These are phyloP conservation scores for Copsychus sechellarum DNA, from an alignment of 2,113 vertebrate species.

Conservation along the genomic window DNA sequence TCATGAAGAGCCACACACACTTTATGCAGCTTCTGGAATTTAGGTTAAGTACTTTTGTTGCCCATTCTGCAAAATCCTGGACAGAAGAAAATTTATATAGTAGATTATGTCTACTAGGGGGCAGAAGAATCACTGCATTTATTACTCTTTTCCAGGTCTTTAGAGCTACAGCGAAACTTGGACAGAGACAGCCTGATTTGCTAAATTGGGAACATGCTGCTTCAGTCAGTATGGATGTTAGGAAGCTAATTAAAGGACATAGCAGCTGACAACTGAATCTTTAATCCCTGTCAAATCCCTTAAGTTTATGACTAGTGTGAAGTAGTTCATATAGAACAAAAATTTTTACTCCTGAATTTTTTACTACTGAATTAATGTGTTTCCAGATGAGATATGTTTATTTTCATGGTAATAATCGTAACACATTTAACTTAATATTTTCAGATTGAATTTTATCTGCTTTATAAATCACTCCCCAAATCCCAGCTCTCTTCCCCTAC, in stretches of 20 bases:
- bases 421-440: neutral
- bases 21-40: neutral
- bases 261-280: constrained; percentile 33
- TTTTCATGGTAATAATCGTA: neutral
- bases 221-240: constrained; percentile 5
- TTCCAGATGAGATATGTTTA: neutral
- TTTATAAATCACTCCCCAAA: neutral
- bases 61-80: neutral
- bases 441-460: neutral
- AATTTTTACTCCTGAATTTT: neutral
- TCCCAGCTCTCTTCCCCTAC: neutral
- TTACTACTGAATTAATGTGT: neutral
- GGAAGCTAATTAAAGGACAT: constrained; percentile 45
- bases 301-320: neutral
- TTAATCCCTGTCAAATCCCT: constrained; percentile 29
- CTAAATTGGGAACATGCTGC: neutral
- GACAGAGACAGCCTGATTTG: neutral
- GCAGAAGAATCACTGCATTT: neutral
- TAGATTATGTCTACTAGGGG: neutral
- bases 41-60: neutral
- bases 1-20: neutral
- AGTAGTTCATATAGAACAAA: neutral
- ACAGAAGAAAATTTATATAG: neutral
- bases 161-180: neutral
- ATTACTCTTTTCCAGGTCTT: neutral